phyloP scores from a whole-genome alignment of 2,888 invertebrate species.

The Stratiomys singularior region DNA sequence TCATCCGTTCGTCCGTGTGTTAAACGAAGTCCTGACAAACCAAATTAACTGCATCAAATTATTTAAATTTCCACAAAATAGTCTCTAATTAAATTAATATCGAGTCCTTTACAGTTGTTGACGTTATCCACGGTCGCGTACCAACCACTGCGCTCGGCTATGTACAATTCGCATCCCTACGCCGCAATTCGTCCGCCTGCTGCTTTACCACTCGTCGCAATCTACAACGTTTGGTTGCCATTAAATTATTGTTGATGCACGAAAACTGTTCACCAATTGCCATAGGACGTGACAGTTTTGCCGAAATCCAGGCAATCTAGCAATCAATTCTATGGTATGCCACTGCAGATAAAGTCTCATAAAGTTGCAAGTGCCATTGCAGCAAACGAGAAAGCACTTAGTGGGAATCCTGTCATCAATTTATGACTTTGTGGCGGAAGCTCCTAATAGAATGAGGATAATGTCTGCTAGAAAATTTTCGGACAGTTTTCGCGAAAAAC shows the following conservation, averaged over 20 bases:
- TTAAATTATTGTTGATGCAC: slow-evolving; percentile 45
- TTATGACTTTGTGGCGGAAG: slow-evolving; percentile 44
- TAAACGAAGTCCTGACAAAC: slow-evolving; percentile 33
- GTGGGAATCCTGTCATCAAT: slow-evolving; percentile 44
- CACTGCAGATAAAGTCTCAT: slow-evolving; percentile 44
- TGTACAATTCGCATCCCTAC: neutral
- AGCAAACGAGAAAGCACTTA: slow-evolving; percentile 45
- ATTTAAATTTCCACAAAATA: slow-evolving; percentile 34
- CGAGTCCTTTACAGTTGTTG: slow-evolving; percentile 23
- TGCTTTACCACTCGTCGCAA: neutral
- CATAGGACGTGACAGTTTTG: slow-evolving; percentile 43
- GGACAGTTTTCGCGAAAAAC: slow-evolving; percentile 32
- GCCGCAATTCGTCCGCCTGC: neutral
- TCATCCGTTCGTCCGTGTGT: neutral
- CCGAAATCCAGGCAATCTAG: slow-evolving; percentile 41
- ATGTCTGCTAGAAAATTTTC: slow-evolving; percentile 37
- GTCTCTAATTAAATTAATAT: slow-evolving; percentile 41
- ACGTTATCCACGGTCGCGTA: slow-evolving; percentile 11
- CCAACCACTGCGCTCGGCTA: no score
- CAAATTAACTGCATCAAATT: slow-evolving; percentile 37
- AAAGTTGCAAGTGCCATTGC: slow-evolving; percentile 46
- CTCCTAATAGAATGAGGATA: slow-evolving; percentile 42
- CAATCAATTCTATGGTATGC: slow-evolving; percentile 43
- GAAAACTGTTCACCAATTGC: slow-evolving; percentile 44
- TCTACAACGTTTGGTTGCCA: slow-evolving; percentile 20